Conservation (phyloP, 2,888 invertebrate genomes). For the Rhagium mordax region DNA sequence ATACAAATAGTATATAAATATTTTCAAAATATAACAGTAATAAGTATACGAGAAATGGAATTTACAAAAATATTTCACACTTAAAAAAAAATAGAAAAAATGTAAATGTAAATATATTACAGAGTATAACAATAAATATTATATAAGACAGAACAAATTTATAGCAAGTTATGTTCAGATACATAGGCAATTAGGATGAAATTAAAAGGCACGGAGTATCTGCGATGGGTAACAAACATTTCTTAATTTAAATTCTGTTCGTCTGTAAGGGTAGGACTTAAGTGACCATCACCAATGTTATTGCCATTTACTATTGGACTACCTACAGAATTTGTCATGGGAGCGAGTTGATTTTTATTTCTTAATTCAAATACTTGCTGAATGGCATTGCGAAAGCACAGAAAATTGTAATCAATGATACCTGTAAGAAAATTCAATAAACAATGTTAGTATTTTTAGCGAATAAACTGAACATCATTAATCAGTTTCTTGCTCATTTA, state of each 20-base stretch:
- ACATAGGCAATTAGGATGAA: neutral
- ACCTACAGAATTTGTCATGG: constrained; percentile 64
- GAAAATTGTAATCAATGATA: constrained; percentile 98
- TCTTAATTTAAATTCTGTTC: constrained; percentile 14
- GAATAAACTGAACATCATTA: neutral
- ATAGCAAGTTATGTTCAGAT: neutral
- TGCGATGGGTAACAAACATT: neutral
- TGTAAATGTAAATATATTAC: constrained; percentile 8
- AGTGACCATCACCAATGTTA: constrained; percentile 60
- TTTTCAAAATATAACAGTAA: neutral
- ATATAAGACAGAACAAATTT: constrained; percentile 5
- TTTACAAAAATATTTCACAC: constrained; percentile 11
- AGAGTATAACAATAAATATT: constrained; percentile 6
- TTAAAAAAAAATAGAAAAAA: neutral
- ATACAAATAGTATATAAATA: constrained; percentile 8
- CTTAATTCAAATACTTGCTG: constrained; percentile 94
- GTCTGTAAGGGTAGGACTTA: constrained; percentile 36
- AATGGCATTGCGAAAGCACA: constrained; percentile 96
- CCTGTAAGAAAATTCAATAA: constrained; percentile 72
- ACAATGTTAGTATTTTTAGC: neutral
- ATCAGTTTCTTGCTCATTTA: no score
- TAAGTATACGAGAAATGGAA: neutral
- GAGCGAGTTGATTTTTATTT: constrained; percentile 73
- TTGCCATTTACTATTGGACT: constrained; percentile 69
- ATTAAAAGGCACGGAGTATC: constrained; percentile 15